Percentiles rank a stretch among this genome's conserved stretches.
These are phyloP conservation scores for Nicator chloris DNA, from an alignment of 2,113 vertebrate genomes.

Conservation along the genomic window DNA sequence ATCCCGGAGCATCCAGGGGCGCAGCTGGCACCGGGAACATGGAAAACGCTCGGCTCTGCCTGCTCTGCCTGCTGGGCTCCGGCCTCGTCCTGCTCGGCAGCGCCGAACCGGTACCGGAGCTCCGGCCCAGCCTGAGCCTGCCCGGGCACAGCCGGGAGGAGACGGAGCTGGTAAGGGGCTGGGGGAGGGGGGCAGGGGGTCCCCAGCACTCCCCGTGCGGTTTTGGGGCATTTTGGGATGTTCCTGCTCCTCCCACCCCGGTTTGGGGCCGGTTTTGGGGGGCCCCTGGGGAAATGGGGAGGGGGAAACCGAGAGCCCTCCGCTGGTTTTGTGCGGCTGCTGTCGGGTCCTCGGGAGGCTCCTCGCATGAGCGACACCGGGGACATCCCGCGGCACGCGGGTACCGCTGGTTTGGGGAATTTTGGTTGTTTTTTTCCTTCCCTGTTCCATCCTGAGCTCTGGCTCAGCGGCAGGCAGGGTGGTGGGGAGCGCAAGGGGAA, in stretches of 20 bases:
- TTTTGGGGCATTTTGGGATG: not conserved
- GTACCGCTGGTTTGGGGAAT: not conserved
- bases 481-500: not conserved
- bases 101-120: not conserved
- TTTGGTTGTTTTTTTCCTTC: not conserved
- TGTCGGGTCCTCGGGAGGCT: accelerated
- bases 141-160: not conserved
- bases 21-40: not conserved
- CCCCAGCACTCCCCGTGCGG: accelerated
- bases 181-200: not conserved
- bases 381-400: accelerated
- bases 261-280: not conserved
- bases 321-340: accelerated
- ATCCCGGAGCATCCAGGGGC: not conserved
- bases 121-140: accelerated
- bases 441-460: not conserved
- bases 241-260: accelerated
- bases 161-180: not conserved
- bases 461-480: not conserved
- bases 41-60: not conserved
- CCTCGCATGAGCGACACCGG: accelerated
- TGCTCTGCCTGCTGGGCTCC: not conserved
- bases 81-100: not conserved
- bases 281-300: accelerated
- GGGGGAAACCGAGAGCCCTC: accelerated